These are phyloP conservation scores for Regulus satrapa DNA, from an alignment of 2,113 vertebrate genomes.

Conservation along the genomic window DNA sequence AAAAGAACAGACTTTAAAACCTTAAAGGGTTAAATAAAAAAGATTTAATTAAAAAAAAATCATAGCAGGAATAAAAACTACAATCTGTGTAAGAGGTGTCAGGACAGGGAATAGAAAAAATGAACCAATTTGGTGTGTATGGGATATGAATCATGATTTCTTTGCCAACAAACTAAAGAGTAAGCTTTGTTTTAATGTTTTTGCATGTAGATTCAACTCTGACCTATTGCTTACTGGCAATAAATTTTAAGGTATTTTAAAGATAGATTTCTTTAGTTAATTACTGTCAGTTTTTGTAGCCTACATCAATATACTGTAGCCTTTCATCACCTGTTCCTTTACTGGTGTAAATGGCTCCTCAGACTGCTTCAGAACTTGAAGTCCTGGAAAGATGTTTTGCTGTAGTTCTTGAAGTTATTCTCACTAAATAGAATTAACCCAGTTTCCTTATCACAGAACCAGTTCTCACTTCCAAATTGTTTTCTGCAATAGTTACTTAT, in stretches of 20 bases:
- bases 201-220: neutral
- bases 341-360: neutral
- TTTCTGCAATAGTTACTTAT: neutral
- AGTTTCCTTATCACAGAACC: neutral
- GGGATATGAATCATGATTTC: neutral
- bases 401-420: neutral
- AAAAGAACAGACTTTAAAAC: neutral
- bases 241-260: neutral
- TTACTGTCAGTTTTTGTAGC: neutral
- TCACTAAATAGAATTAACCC: neutral
- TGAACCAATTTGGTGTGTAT: neutral
- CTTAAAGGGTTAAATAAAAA: neutral
- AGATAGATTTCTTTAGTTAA: neutral
- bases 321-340: neutral
- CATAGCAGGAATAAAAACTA: fast-evolving
- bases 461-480: neutral
- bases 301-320: no score
- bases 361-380: neutral
- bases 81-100: neutral
- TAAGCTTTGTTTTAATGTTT: neutral
- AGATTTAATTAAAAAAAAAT: neutral
- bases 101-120: neutral
- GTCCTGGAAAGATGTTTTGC: neutral
- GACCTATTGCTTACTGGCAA: neutral
- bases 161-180: neutral